A percentile compares a stretch with the other conserved stretches of the same genome.
These are phyloP conservation scores for Coendou prehensilis DNA, from an alignment of 2,797 vertebrate genomes.

Conservation along the genomic window DNA sequence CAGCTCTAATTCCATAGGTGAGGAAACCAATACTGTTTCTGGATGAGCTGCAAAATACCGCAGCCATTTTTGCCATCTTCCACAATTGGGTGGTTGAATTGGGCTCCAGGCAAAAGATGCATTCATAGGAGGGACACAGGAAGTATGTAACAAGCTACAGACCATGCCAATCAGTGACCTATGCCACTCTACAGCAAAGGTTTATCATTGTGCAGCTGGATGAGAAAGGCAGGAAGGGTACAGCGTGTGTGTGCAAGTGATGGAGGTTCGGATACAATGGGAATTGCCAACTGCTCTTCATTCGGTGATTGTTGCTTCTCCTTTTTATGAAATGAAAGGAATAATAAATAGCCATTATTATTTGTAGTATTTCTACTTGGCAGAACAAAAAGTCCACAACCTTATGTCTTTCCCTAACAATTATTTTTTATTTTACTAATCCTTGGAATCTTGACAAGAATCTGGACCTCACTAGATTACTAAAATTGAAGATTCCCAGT, in stretches of 20 bases:
- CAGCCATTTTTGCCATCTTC: background rate
- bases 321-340: constrained; percentile 54
- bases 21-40: background rate
- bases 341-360: constrained; percentile 31
- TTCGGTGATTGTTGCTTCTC: background rate
- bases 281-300: background rate
- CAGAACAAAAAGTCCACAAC: constrained; percentile 32
- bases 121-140: background rate
- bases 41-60: background rate
- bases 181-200: background rate
- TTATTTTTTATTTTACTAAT: constrained; percentile 30
- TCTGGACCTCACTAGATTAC: background rate
- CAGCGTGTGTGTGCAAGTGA: background rate
- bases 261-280: too few relatives aligned
- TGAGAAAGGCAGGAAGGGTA: background rate
- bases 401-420: background rate
- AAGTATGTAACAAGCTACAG: background rate
- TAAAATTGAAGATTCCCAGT: background rate
- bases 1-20: background rate
- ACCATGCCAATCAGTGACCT: background rate
- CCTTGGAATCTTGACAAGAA: constrained; percentile 25
- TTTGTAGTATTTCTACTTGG: constrained; percentile 58
- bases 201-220: too few relatives aligned
- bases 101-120: background rate
- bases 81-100: background rate